Evolutionary conservation across 2,797 vertebrate species (phyloP), one percentile per base, ranked within the genome.

Genomic region (Champsocephalus gunnari): DNA sequence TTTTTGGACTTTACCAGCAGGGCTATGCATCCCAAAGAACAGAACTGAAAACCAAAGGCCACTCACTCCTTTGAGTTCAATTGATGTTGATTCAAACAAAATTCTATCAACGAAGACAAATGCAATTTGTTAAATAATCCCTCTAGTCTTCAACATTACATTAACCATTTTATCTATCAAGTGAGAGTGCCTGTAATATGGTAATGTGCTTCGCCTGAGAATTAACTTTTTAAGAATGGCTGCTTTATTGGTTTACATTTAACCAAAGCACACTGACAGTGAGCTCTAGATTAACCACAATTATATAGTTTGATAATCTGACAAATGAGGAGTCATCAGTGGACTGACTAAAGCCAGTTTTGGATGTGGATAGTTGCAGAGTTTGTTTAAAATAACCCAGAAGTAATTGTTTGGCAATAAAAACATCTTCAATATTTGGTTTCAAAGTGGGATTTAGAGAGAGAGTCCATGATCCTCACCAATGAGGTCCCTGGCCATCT

Each of bases 401-500:
- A 28, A 28, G 28, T 28, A 19, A 45, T 19, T 3, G 12, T 19
- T 66, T 61, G 47, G 1, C 8, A 59, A 38, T 38, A 1, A 38
- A 3, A 1, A 44, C 3, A 54, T 9, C 38, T 64, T 43, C 2
- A 32, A 4, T 34, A 19, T 32, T 45, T 56, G 49, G 3, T 54
- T 66, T 47, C 44, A 5, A 62, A 19, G 12, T 21, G 1, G 17
- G 47, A 19, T 59, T 16, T 19, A 24, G 4, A 11, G 1, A 70
- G 56, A 19, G 3, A 66, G 28, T 5, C 1, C 1, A 13, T 45
- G 24, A 61, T 43, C 19, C 94, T 95, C 83, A 98, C 97, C 97
- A 32, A 97, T 90, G 5, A 99, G 95, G 80, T 99, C 98, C 17
- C 97, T 93, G 47, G 98, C 98, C 95, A 97, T 99, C 86, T 99